A percentile compares a stretch with the other conserved stretches of the same genome.
Evolutionary conservation across 1,140 invertebrate genomes (phyloP).

Genomic region (Zaprionus taronus): DNA sequence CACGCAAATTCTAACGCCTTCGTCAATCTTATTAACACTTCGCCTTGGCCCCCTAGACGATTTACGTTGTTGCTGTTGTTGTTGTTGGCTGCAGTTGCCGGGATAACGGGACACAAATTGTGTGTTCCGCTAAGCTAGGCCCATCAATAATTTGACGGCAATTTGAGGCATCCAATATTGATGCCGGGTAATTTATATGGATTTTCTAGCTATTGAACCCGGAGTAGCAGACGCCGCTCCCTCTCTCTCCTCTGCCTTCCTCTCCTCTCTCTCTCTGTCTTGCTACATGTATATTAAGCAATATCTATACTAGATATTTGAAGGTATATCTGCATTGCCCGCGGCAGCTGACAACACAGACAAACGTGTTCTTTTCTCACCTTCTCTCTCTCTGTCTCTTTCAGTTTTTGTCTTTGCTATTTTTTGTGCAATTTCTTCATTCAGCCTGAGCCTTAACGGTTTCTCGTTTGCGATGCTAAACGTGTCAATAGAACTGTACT

Average conservation of each 20-base stretch:
- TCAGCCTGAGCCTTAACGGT: constrained; percentile 12
- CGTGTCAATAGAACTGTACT: constrained; percentile 43
- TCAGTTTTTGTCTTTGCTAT: not conserved
- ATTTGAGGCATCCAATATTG: constrained; percentile 63
- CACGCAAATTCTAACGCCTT: not conserved
- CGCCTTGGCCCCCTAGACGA: not conserved
- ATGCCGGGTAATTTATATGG: constrained; percentile 69
- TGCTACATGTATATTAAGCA: not conserved
- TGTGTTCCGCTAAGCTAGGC: constrained; percentile 32
- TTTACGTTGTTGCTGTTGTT: too few relatives aligned
- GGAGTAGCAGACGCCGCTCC: constrained; percentile 2
- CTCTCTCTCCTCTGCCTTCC: not conserved
- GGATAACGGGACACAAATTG: constrained; percentile 14
- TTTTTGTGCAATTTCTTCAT: not conserved
- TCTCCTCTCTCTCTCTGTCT: not conserved
- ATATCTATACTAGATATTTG: not conserved
- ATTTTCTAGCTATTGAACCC: constrained; percentile 51
- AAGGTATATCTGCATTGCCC: constrained; percentile 1
- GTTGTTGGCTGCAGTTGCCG: not conserved
- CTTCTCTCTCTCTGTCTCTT: not conserved
- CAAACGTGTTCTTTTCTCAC: not conserved
- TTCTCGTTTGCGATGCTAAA: constrained; percentile 33
- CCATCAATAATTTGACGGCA: constrained; percentile 69
- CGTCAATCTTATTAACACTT: constrained; percentile 34
- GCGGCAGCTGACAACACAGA: not conserved